A percentile compares a stretch with the other conserved stretches of the same genome.
Conservation (phyloP, 92 coral and sea anemone species). For the Phenganax stokvisi region DNA sequence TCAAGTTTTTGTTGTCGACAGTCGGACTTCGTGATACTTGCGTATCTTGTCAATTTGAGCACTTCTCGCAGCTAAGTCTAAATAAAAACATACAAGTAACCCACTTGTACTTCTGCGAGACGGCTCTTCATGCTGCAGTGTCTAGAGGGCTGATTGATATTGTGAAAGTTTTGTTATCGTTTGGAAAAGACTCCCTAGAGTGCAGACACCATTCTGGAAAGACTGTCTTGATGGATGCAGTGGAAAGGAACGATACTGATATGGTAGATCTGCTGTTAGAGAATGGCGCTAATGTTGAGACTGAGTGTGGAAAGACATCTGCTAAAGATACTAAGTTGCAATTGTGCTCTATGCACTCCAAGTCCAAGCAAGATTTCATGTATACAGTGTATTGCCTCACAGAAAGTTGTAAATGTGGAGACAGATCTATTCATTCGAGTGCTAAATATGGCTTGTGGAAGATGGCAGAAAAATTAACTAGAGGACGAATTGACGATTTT, state of each 20-base stretch:
- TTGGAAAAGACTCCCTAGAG: too few species aligned
- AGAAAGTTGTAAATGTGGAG: too few species aligned
- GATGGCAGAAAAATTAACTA: too few species aligned
- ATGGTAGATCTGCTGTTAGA: slow-evolving; percentile 24
- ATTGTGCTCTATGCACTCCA: too few species aligned
- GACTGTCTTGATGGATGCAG: slow-evolving; percentile 57
- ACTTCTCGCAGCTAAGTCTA: not conserved
- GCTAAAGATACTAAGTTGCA: too few species aligned
- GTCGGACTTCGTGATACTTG: slow-evolving; percentile 48
- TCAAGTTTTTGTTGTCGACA: slow-evolving; percentile 27
- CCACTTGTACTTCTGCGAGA: slow-evolving; percentile 49
- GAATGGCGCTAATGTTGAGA: slow-evolving; percentile 18
- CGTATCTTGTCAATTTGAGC: slow-evolving; percentile 27
- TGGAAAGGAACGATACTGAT: slow-evolving; percentile 30
- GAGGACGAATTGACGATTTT: too few species aligned
- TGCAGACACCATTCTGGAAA: not conserved
- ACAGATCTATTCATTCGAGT: too few species aligned
- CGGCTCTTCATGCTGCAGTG: slow-evolving; percentile 60
- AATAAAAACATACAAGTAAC: slow-evolving; percentile 23
- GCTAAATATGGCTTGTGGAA: too few species aligned
- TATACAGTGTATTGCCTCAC: too few species aligned
- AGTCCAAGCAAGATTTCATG: too few species aligned
- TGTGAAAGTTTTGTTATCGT: too few species aligned
- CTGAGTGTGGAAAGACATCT: too few species aligned
- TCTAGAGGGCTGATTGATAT: not conserved